Evolutionary conservation across 2,113 vertebrate species (phyloP).

Genomic region (Saccopteryx leptura): DNA sequence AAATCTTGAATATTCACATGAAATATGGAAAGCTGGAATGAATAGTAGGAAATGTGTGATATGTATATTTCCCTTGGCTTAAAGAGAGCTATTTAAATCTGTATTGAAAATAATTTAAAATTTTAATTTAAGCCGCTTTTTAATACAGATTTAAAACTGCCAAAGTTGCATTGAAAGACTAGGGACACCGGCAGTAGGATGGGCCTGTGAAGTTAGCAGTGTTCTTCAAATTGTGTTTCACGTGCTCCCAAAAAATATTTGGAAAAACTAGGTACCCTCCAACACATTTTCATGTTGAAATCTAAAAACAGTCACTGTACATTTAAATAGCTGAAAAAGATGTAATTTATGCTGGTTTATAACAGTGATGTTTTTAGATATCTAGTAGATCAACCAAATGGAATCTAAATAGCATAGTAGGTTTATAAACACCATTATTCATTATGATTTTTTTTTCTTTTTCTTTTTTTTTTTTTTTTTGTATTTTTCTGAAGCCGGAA

Average conservation of each 20-base stretch:
- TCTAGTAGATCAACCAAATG: background rate
- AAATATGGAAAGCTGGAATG: conserved; percentile 32
- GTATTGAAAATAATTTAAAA: background rate
- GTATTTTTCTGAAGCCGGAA: no score
- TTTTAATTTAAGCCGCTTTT: conserved; percentile 20
- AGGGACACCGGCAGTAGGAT: no score
- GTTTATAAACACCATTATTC: background rate
- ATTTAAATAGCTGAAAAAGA: conserved; percentile 24
- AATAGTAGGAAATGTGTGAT: background rate
- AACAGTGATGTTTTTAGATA: background rate
- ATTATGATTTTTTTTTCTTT: background rate
- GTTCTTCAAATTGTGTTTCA: background rate
- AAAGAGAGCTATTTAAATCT: conserved; percentile 13
- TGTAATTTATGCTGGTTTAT: conserved; percentile 18
- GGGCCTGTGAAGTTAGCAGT: background rate
- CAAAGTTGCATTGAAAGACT: background rate
- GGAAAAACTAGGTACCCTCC: background rate
- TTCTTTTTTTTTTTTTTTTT: no score
- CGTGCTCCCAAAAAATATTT: background rate
- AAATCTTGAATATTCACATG: background rate
- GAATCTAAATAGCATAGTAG: background rate
- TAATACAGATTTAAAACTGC: background rate
- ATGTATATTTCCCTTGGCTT: background rate
- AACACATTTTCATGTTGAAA: conserved; percentile 34
- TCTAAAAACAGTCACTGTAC: background rate